phyloP scores from a whole-genome alignment of 2,113 vertebrate genomes.

The Sporophila hypoxantha region DNA sequence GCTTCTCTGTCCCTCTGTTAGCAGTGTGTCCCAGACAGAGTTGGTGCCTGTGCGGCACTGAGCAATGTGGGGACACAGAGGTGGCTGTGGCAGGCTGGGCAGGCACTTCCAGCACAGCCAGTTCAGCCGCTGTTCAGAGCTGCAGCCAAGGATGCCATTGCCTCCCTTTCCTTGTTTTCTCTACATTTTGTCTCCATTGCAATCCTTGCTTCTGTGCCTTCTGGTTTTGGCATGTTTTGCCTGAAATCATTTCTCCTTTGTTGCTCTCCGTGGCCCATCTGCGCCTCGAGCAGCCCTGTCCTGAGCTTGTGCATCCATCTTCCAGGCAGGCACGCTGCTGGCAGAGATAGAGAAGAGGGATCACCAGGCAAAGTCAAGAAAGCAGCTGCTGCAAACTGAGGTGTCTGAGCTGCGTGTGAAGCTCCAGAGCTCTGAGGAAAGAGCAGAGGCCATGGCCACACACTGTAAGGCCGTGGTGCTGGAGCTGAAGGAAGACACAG shows the following conservation, averaged over 20 bases:
- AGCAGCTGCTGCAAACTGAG: slow-evolving; percentile 29
- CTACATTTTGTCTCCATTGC: background rate
- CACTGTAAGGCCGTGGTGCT: slow-evolving; percentile 49
- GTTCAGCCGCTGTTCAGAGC: background rate
- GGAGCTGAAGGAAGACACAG: background rate
- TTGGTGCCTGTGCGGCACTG: background rate
- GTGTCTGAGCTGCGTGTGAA: slow-evolving; percentile 29
- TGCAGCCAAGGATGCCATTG: background rate
- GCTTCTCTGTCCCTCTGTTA: background rate
- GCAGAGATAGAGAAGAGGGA: too few species aligned
- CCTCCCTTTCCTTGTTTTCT: background rate
- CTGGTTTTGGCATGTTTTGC: background rate
- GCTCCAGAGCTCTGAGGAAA: slow-evolving; percentile 42
- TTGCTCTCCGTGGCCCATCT: rapidly evolving
- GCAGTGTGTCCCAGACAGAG: background rate
- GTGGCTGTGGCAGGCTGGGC: background rate
- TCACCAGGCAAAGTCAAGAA: background rate
- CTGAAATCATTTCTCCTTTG: background rate
- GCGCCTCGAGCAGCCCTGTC: background rate
- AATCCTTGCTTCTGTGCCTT: background rate
- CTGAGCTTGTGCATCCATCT: background rate
- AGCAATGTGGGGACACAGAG: background rate
- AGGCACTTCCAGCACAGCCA: background rate
- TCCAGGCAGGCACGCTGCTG: slow-evolving; percentile 25
- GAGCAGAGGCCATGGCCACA: slow-evolving; percentile 7